These are phyloP conservation scores for Cetonia aurata DNA, from an alignment of 2,888 invertebrate genomes.

Conservation along the genomic window DNA sequence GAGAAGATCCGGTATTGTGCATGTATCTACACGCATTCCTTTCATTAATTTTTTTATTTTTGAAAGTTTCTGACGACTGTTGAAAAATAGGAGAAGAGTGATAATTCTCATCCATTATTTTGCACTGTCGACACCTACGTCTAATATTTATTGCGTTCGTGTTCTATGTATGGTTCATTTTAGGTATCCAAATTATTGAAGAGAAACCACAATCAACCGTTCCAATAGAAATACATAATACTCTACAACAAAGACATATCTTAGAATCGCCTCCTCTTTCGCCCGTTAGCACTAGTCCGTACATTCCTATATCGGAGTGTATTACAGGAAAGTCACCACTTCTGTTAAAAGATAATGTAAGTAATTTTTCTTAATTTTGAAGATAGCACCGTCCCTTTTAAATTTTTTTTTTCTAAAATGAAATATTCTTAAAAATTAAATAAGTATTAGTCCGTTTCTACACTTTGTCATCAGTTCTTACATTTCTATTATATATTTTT, in stretches of 20 bases:
- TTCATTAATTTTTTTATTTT: too few relatives aligned
- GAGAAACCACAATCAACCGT: slow-evolving; percentile 35
- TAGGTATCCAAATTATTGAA: slow-evolving; percentile 38
- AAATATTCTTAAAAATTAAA: too few relatives aligned
- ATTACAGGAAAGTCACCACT: slow-evolving; percentile 78
- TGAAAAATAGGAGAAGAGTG: too few relatives aligned
- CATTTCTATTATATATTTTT: background rate
- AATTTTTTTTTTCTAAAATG: background rate
- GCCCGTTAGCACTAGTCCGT: slow-evolving; percentile 79
- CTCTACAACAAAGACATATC: slow-evolving; percentile 29
- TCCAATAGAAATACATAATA: slow-evolving; percentile 29
- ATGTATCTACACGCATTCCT: too few relatives aligned
- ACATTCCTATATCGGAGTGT: slow-evolving; percentile 94
- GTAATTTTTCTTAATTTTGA: background rate
- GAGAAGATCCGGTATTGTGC: too few relatives aligned
- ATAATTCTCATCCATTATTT: too few relatives aligned
- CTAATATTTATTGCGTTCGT: background rate
- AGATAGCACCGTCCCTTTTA: background rate
- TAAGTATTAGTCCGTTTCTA: too few relatives aligned
- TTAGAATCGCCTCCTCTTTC: slow-evolving; percentile 44
- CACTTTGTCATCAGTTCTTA: background rate
- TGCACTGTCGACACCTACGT: too few relatives aligned
- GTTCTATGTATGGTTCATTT: background rate
- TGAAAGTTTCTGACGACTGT: too few relatives aligned
- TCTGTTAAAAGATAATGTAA: slow-evolving; percentile 39